Evolutionary conservation across 2,888 invertebrate genomes (phyloP).

Genomic region (Synergus laeviventris): DNA sequence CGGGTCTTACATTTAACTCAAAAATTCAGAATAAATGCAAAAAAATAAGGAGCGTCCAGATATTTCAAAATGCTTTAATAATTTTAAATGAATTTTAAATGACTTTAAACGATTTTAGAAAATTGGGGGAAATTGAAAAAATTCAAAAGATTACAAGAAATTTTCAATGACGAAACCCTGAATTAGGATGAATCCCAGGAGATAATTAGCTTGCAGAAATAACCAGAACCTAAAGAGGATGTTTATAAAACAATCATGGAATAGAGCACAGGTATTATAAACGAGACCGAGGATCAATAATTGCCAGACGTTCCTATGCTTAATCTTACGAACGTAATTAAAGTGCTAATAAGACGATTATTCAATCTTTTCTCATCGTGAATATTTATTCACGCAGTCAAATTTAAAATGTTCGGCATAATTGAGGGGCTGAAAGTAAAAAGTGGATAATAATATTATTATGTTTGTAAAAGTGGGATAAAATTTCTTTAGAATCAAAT

Average conservation of each 20-base stretch:
- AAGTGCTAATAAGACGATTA: slow-evolving; percentile 2
- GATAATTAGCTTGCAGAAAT: neutral
- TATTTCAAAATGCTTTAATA: no score
- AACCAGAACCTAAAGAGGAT: neutral
- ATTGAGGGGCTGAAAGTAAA: neutral
- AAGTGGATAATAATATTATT: no score
- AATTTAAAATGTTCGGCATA: slow-evolving; percentile 7
- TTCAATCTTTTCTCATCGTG: neutral
- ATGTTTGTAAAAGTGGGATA: no score
- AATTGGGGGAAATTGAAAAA: no score
- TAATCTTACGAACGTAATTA: neutral
- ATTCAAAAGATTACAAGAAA: no score
- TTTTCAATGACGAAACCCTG: no score
- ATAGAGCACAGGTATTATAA: neutral
- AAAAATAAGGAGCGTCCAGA: no score
- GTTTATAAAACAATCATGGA: neutral
- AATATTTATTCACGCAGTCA: neutral
- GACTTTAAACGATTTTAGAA: no score
- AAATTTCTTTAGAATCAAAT: neutral
- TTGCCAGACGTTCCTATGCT: slow-evolving; percentile 1
- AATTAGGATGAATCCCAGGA: neutral
- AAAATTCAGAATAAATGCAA: neutral
- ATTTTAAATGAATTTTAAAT: no score
- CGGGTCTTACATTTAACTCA: neutral
- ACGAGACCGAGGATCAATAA: neutral